Evolutionary conservation across 2,113 vertebrate species (phyloP), one percentile per base, ranked within the genome.

Genomic region (Grantiella picta): DNA sequence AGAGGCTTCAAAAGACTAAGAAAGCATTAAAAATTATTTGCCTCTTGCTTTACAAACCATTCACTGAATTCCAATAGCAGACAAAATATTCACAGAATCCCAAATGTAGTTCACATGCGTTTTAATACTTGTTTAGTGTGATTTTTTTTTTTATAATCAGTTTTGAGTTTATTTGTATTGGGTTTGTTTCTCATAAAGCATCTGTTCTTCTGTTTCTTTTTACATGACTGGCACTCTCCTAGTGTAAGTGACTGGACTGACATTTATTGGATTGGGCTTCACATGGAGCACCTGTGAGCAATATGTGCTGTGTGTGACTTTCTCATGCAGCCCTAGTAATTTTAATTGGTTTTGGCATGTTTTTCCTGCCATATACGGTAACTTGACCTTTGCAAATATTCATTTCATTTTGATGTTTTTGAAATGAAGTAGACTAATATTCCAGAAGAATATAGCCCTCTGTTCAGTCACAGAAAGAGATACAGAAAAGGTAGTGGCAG

Each of bases 261-360:
- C 93, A 76, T 92, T 95, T 95, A 94, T 92, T 95, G 96, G 93
- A 94, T n/a, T 75, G 91, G 91, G 50, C 95, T 96, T 90, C 90
- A 57, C 73, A 57, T 61, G 71, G 60, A 90, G 82, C 93, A 97
- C 96, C 95, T 96, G 94, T 65, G 73, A 96, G 93, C 90, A 96
- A 93, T 91, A 96, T 89, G 87, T 76, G 65, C 52, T 35, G 63
- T 86, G 79, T 88, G 66, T 33, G 94, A 90, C 88, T 96, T 93
- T 88, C 79, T 63, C 88, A 63, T 45, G 80, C 79, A 94, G 86
- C 33, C 27, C 65, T 29, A 69, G 88, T 54, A 61, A 95, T 93
- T 93, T 91, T 93, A 96, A 96, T 92, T 95, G 85, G 1, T 90
- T 93, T 95, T 95, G 94, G 95, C 92, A 93, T 95, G 88, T 71